phyloP scores from a whole-genome alignment of 1,140 invertebrate genomes.

The Bombus ignitus region DNA sequence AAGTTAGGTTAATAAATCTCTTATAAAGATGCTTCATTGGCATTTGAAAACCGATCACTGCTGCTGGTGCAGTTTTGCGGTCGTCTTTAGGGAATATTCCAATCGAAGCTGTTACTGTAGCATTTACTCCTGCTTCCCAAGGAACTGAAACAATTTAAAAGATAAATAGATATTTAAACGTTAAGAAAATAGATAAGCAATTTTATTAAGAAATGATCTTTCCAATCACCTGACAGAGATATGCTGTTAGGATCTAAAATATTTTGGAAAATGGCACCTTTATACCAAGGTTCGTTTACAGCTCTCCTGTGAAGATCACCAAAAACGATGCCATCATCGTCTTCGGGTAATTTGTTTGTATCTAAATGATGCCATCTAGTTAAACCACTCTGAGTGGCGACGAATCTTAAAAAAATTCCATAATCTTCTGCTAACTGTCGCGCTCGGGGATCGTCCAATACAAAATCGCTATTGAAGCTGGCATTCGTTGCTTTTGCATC shows the following conservation, averaged over 20 bases:
- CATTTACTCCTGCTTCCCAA: slow-evolving; percentile 84
- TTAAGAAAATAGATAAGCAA: neutral
- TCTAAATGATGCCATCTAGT: slow-evolving; percentile 91
- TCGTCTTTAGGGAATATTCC: slow-evolving; percentile 93
- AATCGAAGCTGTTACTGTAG: slow-evolving; percentile 90
- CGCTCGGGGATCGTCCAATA: slow-evolving; percentile 81
- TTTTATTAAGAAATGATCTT: neutral
- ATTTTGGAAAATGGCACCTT: slow-evolving; percentile 93
- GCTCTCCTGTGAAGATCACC: slow-evolving; percentile 90
- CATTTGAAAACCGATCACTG: slow-evolving; percentile 94
- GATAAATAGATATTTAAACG: neutral
- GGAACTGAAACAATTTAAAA: slow-evolving; percentile 85
- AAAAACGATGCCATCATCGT: slow-evolving; percentile 86
- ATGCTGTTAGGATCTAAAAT: slow-evolving; percentile 86
- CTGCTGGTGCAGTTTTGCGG: slow-evolving; percentile 90
- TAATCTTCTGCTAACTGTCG: slow-evolving; percentile 84
- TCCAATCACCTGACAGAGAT: slow-evolving; percentile 72
- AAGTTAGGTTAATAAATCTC: slow-evolving; percentile 88
- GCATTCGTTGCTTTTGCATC: slow-evolving; percentile 92
- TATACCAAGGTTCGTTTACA: slow-evolving; percentile 96
- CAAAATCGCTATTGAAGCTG: slow-evolving; percentile 86
- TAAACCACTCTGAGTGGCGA: slow-evolving; percentile 94
- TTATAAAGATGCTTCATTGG: slow-evolving; percentile 86
- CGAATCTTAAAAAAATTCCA: slow-evolving; percentile 89
- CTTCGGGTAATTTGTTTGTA: slow-evolving; percentile 3